Evolutionary conservation across 2,888 invertebrate genomes (phyloP).

Genomic region (Leucoma salicis): DNA sequence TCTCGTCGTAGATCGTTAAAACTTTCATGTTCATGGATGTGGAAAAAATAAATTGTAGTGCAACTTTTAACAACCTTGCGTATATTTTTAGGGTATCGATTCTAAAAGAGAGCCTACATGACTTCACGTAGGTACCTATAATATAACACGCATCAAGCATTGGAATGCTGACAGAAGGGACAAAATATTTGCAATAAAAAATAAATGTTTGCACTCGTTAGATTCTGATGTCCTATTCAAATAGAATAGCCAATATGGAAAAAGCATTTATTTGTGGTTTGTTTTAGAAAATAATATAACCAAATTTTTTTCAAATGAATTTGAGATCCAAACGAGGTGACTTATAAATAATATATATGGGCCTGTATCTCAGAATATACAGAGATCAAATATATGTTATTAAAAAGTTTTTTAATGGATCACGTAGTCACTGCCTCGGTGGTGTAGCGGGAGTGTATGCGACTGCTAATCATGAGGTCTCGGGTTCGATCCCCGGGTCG

Average conservation of each 20-base stretch:
- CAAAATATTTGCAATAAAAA: neutral
- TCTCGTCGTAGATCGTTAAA: constrained; percentile 48
- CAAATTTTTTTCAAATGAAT: neutral
- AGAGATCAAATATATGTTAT: too few species aligned
- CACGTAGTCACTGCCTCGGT: too few species aligned
- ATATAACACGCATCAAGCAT: neutral
- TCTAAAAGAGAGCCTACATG: neutral
- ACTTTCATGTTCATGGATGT: constrained; percentile 44
- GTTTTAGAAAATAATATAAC: neutral
- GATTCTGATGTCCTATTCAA: neutral
- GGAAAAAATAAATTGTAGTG: constrained; percentile 56
- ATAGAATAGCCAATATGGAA: neutral
- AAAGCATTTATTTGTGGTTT: neutral
- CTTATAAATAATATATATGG: too few species aligned
- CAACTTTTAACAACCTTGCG: constrained; percentile 50
- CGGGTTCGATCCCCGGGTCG: too few species aligned
- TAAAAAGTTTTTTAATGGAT: too few species aligned
- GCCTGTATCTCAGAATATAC: too few species aligned
- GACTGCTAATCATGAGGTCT: too few species aligned
- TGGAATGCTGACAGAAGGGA: neutral
- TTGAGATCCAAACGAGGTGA: neutral
- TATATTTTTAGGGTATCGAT: neutral
- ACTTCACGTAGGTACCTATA: neutral
- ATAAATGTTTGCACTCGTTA: neutral
- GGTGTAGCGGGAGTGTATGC: too few species aligned